Conservation (phyloP, 2,888 invertebrate species). For the Stenotaenia linearis region DNA sequence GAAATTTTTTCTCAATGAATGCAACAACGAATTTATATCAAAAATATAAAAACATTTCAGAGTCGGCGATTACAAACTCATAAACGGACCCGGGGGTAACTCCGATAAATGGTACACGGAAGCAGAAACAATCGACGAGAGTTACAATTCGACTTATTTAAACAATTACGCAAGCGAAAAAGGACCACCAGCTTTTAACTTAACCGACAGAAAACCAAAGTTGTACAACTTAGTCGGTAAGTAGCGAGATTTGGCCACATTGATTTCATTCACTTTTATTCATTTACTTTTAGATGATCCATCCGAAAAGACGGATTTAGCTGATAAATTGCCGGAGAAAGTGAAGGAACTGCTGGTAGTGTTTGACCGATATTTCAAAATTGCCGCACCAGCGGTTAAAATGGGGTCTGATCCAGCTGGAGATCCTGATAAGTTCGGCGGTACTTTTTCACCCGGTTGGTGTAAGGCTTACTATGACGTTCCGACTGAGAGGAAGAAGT, state of each 20-base stretch:
- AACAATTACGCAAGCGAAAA: background rate
- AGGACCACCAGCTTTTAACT: background rate
- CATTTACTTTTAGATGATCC: background rate
- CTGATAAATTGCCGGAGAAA: background rate
- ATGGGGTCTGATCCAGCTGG: conserved; percentile 34
- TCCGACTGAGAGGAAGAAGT: too few species aligned
- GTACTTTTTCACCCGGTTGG: conserved; percentile 38
- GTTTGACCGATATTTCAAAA: background rate
- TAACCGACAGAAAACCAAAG: background rate
- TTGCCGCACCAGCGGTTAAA: conserved; percentile 38
- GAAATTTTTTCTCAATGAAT: background rate
- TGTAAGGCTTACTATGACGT: conserved; percentile 32
- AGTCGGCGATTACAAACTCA: background rate
- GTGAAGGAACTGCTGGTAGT: too few species aligned
- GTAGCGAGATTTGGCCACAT: too few species aligned
- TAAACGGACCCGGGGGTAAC: background rate
- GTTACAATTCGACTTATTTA: background rate
- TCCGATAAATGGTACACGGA: background rate
- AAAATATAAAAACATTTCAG: too few species aligned
- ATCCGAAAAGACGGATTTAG: background rate
- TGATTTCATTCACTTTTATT: too few species aligned
- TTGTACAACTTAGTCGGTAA: background rate
- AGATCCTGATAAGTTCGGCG: conserved; percentile 34
- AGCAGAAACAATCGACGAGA: background rate
- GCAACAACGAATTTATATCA: too few species aligned